Percentiles rank a stretch among this genome's conserved stretches.
Conservation (phyloP, 2,888 invertebrate species). For the Chesias legatella region DNA sequence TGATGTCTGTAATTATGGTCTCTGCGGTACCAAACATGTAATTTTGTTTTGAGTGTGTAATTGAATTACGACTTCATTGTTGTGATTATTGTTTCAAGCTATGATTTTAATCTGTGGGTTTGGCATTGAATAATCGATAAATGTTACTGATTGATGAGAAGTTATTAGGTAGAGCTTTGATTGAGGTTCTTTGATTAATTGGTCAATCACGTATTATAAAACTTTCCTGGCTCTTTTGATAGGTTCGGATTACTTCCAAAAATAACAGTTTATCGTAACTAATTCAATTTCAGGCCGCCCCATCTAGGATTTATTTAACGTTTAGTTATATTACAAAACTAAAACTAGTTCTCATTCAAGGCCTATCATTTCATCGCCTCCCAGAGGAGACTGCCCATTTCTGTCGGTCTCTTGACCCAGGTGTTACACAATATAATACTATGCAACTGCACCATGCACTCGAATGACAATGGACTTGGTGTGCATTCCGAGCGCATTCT, state of each 20-base stretch:
- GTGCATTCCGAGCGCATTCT: slow-evolving; percentile 54
- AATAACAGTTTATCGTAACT: too few species aligned
- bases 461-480: slow-evolving; percentile 71
- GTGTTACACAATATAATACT: slow-evolving; percentile 56
- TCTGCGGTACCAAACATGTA: slow-evolving; percentile 37
- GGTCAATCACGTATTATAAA: too few species aligned
- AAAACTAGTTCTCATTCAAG: slow-evolving; percentile 19
- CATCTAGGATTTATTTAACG: too few species aligned
- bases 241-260: too few species aligned
- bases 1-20: slow-evolving; percentile 48
- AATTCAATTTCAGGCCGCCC: too few species aligned
- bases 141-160: too few species aligned
- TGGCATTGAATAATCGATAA: too few species aligned
- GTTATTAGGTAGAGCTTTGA: too few species aligned
- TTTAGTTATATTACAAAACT: neutral
- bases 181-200: too few species aligned
- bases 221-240: too few species aligned
- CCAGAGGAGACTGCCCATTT: slow-evolving; percentile 50
- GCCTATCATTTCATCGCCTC: slow-evolving; percentile 28
- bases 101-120: slow-evolving; percentile 3
- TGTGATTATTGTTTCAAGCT: slow-evolving; percentile 8
- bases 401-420: slow-evolving; percentile 52
- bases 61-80: slow-evolving; percentile 22
- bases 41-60: slow-evolving; percentile 33
- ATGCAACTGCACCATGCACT: slow-evolving; percentile 54